Evolutionary conservation across 2,888 invertebrate genomes (phyloP), one percentile per base, ranked within the genome.

Genomic region (Agriotes lineatus): DNA sequence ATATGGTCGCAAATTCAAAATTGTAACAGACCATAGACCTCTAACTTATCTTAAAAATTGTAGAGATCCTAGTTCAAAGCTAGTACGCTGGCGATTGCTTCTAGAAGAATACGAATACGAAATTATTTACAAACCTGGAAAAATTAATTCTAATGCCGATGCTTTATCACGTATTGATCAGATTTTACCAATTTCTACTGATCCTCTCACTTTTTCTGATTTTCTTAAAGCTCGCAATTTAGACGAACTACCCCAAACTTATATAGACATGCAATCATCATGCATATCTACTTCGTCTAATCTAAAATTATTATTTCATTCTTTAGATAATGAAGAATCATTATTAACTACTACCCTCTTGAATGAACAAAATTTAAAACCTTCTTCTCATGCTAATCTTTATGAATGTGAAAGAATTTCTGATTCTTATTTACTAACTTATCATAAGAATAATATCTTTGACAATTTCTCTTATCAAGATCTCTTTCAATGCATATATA

Each of bases 111-210:
- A 77, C 59, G 68, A 81, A 30, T 81, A 75, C 61, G 67, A 76
- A 69, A 76, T 79, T 22, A 56, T 65, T 16, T 72, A 78, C 50
- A 80, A 77, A 74, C 72, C 74, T 6, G 79, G 79, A 5, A 74
- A 74, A 70, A 64, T 76, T 57, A 80, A 80, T 63, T 70, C 67
- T 1, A 78, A 80, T 57, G 48, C 20, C 1, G 48, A 48, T 48
- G 7, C 20, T 19, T 19, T 22, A 48, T 44, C 44, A 1, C 14
- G 44, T 14, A 44, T 44, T 44, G 12, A 4, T 44, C 18, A 22
- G 6, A 9, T 39, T n/a, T 16, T 39, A 16, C 2, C 39, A 2
- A 39, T 39, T 2, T 39, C 39, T 7, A 5, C 9, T 5, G 16
- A 39, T n/a, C n/a, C n/a, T 39, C 2, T 39, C 5, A 39, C 39